Conservation (phyloP, 1,140 invertebrate genomes). For the Saxidomus purpurata region DNA sequence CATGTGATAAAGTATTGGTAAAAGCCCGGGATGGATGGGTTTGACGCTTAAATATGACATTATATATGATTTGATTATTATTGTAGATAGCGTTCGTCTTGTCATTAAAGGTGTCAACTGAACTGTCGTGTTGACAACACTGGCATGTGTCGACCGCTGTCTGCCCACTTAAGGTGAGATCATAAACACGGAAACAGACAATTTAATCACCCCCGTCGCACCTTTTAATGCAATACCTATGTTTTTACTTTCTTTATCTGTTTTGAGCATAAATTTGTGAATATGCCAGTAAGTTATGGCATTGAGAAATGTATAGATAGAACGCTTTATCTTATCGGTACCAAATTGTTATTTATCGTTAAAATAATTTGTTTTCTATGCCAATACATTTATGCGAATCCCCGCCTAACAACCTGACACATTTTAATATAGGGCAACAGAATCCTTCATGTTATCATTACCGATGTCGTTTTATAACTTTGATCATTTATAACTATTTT, state of each 20-base stretch:
- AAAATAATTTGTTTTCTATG: neutral
- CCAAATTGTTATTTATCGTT: neutral
- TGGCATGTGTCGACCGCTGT: slow-evolving; percentile 27
- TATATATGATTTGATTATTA: slow-evolving; percentile 14
- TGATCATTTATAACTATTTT: no score
- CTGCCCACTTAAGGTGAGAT: neutral
- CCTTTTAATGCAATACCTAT: slow-evolving; percentile 32
- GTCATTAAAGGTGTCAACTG: slow-evolving; percentile 35
- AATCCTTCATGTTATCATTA: no score
- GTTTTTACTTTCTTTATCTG: slow-evolving; percentile 24
- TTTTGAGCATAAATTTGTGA: neutral
- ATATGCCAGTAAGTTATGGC: neutral
- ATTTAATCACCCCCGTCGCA: slow-evolving; percentile 15
- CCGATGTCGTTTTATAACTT: no score
- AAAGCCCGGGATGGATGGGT: neutral
- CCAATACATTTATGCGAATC: neutral
- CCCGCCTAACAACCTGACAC: neutral
- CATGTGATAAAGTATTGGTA: neutral
- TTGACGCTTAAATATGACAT: neutral
- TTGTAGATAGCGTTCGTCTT: neutral
- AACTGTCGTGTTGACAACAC: slow-evolving; percentile 24
- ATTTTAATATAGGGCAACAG: no score
- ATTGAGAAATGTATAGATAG: neutral
- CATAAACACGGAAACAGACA: slow-evolving; percentile 30
- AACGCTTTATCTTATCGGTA: neutral